phyloP scores from a whole-genome alignment of 2,888 invertebrate genomes.

The Coleophora deauratella region DNA sequence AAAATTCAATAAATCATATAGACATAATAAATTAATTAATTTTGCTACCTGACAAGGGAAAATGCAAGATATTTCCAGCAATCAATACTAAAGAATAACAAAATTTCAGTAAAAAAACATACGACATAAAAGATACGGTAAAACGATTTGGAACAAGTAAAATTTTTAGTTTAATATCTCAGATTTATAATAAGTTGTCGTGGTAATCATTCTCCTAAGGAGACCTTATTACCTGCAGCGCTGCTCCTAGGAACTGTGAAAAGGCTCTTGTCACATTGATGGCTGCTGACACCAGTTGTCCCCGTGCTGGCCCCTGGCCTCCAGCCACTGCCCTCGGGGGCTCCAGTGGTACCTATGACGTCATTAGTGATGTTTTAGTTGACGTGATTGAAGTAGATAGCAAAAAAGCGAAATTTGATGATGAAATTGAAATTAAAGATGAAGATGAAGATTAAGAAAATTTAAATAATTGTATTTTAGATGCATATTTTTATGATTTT shows the following conservation, averaged over 20 bases:
- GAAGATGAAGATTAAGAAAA: neutral
- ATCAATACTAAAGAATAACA: too few relatives aligned
- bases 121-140: too few relatives aligned
- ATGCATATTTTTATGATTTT: too few relatives aligned
- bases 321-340: conserved; percentile 55
- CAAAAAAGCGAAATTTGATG: neutral
- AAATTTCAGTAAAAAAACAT: too few relatives aligned
- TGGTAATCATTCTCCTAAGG: too few relatives aligned
- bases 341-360: conserved; percentile 58
- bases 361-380: conserved; percentile 12
- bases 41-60: too few relatives aligned
- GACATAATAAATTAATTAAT: too few relatives aligned
- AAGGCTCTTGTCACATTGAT: conserved; percentile 85
- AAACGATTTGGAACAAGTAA: too few relatives aligned
- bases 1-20: conserved; percentile 12
- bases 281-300: conserved; percentile 79
- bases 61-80: too few relatives aligned
- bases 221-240: conserved; percentile 83
- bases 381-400: neutral
- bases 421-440: neutral
- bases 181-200: too few relatives aligned
- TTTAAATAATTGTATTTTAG: too few relatives aligned
- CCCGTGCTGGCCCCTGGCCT: conserved; percentile 51
- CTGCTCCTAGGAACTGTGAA: conserved; percentile 84
- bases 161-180: too few relatives aligned